These are phyloP conservation scores for Drosophila sturtevanti DNA, from an alignment of 1,140 invertebrate species.

Conservation along the genomic window DNA sequence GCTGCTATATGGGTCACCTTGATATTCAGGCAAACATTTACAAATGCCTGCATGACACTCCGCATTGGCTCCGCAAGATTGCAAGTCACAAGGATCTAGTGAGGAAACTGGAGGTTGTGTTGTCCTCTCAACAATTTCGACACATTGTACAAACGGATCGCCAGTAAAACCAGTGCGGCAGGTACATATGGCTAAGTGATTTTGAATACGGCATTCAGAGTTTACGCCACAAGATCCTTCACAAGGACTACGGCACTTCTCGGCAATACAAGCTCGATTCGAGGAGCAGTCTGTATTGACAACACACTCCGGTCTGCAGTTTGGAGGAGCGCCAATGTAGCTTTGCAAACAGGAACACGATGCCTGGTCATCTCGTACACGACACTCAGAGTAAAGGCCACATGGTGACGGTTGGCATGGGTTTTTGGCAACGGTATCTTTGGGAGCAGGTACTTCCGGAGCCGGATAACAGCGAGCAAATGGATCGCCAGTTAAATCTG, in stretches of 20 bases:
- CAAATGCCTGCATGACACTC: constrained; percentile 88
- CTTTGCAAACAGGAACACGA: constrained; percentile 90
- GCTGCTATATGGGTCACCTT: constrained; percentile 86
- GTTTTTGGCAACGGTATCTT: constrained; percentile 85
- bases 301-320: constrained; percentile 91
- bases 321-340: constrained; percentile 90
- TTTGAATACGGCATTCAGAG: constrained; percentile 89
- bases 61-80: constrained; percentile 92
- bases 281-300: constrained; percentile 91
- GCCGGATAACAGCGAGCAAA: constrained; percentile 86
- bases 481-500: constrained; percentile 89
- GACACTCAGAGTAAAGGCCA: constrained; percentile 89
- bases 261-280: constrained; percentile 89
- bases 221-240: constrained; percentile 90
- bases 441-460: constrained; percentile 36
- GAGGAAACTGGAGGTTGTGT: constrained; percentile 84
- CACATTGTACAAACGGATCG: constrained; percentile 89
- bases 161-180: constrained; percentile 87
- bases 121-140: constrained; percentile 84
- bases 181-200: constrained; percentile 89
- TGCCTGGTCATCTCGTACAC: constrained; percentile 85
- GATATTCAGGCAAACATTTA: constrained; percentile 86
- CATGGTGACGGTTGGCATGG: constrained; percentile 92
- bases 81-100: constrained; percentile 87
- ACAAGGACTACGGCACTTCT: constrained; percentile 91